Conservation (phyloP, 2,888 invertebrate species). For the Tyria jacobaeae region DNA sequence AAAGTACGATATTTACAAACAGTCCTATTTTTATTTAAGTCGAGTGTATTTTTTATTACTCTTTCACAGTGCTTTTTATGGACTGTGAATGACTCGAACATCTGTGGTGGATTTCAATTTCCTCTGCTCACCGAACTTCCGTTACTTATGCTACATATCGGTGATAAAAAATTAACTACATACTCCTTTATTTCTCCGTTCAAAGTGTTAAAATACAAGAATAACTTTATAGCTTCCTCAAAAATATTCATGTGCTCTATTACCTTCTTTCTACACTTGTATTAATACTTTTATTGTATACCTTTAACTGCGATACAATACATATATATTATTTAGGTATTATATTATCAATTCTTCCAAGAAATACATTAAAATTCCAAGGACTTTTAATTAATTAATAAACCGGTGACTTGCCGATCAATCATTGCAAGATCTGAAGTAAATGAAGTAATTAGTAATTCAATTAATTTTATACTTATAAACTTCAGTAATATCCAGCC, state of each 20-base stretch:
- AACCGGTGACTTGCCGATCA: constrained; percentile 4
- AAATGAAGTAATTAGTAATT: constrained; percentile 16
- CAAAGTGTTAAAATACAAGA: constrained; percentile 53
- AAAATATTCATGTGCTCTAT: neutral
- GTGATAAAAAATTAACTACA: constrained; percentile 75
- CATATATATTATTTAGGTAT: constrained; percentile 1
- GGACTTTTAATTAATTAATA: constrained; percentile 9
- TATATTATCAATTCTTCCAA: neutral
- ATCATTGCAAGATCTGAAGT: constrained; percentile 12
- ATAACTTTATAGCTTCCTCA: constrained; percentile 31
- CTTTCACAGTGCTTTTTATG: constrained; percentile 76
- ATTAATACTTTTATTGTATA: too few relatives aligned
- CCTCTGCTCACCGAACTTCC: constrained; percentile 80
- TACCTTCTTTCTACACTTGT: neutral
- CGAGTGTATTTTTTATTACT: constrained; percentile 74
- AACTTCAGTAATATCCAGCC: constrained; percentile 24
- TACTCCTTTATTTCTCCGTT: constrained; percentile 63
- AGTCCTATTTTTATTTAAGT: constrained; percentile 65
- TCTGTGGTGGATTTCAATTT: constrained; percentile 83
- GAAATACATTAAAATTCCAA: neutral
- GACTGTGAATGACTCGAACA: constrained; percentile 80
- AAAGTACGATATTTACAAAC: constrained; percentile 49
- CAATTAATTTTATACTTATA: constrained; percentile 33
- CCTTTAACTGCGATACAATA: too few relatives aligned
- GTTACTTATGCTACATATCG: constrained; percentile 73